Evolutionary conservation across 2,888 invertebrate genomes (phyloP), one percentile per base, ranked within the genome.

Genomic region (Torymus auratus): DNA sequence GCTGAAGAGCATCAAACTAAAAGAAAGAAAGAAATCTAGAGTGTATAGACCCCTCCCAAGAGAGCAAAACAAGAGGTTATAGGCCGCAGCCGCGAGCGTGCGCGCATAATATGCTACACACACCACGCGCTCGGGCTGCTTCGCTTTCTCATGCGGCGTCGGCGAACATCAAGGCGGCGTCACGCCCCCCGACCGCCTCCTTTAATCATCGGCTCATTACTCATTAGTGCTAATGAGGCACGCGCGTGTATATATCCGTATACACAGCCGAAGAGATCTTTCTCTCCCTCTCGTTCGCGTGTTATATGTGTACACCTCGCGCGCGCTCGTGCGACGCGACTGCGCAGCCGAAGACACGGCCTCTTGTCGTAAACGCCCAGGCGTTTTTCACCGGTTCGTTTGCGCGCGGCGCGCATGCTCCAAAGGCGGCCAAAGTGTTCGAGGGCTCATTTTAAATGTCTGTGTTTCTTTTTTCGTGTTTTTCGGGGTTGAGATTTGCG

Each of bases 201-300:
- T 90, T 88, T 91, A 91, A 90, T 91, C 91, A 90, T 89, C 89
- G 88, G 86, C 90, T 91, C 91, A 90, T 91, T 91, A 90, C 90
- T 91, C 91, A 91, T 91, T 90, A 91, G 89, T 84, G 78, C 89
- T 90, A 91, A 91, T 90, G 90, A 91, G 90, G 87, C 88, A 87
- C 90, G 89, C 88, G 87, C 87, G 67, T 69, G 52, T 74, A 14
- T 64, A 13, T 56, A 41, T 78, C 1, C 53, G 58, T 55, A 69
- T 53, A 41, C 56, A 56, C 64, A n/a, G 14, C 10, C 41, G 7
- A 41, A 41, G 41, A 41, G 5, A 5, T 41, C 41, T 41, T 10
- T 41, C 41, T 41, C 41, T 41, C 41, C 7, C 41, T 4, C 41
- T 41, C 7, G 41, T 4, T 41, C 41, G 5, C 28, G 28, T 28